These are phyloP conservation scores for Atrichornis clamosus DNA, from an alignment of 2,113 vertebrate genomes.

Conservation along the genomic window DNA sequence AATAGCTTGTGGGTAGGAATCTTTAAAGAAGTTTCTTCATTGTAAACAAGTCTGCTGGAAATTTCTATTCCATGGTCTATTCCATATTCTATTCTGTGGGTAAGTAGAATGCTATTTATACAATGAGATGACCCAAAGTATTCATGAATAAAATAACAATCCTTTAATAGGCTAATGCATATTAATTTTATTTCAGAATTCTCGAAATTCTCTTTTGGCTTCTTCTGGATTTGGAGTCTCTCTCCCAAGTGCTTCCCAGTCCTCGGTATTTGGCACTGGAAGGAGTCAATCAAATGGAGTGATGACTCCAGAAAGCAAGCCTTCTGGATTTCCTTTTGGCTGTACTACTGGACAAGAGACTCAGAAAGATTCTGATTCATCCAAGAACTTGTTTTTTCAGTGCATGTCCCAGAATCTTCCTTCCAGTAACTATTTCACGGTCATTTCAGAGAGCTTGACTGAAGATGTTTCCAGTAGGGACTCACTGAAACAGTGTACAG, in stretches of 20 bases:
- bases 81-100: too few relatives aligned
- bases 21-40: not conserved
- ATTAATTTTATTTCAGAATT: constrained; percentile 77
- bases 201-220: constrained; percentile 75
- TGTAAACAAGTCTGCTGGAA: not conserved
- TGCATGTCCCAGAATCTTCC: constrained; percentile 93
- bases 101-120: not conserved
- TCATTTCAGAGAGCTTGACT: constrained; percentile 85
- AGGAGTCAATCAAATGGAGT: constrained; percentile 85
- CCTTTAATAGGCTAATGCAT: not conserved
- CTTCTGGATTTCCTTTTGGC: constrained; percentile 88
- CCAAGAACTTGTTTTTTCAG: constrained; percentile 97
- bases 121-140: not conserved
- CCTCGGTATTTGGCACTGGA: constrained; percentile 82
- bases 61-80: not conserved
- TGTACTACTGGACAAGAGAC: constrained; percentile 74
- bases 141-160: not conserved
- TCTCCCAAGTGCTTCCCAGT: constrained; percentile 72
- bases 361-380: constrained; percentile 81
- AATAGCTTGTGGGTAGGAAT: not conserved
- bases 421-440: constrained; percentile 87
- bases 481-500: constrained; percentile 75
- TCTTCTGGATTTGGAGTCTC: constrained; percentile 78
- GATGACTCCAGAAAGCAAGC: constrained; percentile 77
- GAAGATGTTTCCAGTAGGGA: constrained; percentile 83